Evolutionary conservation across 2,888 invertebrate genomes (phyloP).

Genomic region (Dimorphilus gyrociliatus): DNA sequence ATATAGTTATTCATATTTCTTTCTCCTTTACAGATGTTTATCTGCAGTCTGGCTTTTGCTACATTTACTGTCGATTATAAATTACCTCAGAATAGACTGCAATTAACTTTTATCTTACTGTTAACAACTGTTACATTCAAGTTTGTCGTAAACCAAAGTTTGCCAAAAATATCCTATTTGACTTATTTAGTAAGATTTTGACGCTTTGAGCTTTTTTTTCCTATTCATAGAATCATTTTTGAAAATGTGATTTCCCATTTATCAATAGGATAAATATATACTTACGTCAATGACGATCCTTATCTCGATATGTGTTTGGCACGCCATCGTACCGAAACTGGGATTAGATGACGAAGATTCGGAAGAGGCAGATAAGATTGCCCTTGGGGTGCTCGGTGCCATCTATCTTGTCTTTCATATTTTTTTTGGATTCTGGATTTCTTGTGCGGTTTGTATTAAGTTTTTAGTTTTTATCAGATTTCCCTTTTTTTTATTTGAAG

Average conservation of each 20-base stretch:
- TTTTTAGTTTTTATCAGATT: no score
- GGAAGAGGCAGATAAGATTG: conserved; percentile 6
- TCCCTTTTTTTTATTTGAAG: no score
- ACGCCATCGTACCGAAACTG: conserved; percentile 12
- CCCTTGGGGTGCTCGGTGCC: conserved; percentile 13
- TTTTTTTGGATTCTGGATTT: conserved; percentile 24
- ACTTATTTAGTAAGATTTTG: conserved; percentile 15
- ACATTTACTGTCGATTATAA: conserved; percentile 15
- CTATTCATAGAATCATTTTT: no score
- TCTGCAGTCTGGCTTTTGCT: conserved; percentile 16
- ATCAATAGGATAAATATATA: conserved; percentile 15
- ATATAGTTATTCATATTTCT: conserved; percentile 1
- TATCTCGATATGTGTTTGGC: conserved; percentile 15
- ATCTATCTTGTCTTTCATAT: conserved; percentile 25
- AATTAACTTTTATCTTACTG: conserved; percentile 17
- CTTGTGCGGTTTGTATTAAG: conserved; percentile 25
- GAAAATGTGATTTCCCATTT: neutral
- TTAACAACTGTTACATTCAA: conserved; percentile 19
- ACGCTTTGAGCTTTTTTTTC: no score
- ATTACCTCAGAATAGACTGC: conserved; percentile 16
- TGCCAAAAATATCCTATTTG: conserved; percentile 17
- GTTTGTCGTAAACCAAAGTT: conserved; percentile 17
- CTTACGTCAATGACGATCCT: conserved; percentile 15
- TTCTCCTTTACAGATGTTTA: conserved; percentile 14
- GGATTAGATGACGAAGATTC: conserved; percentile 8